Base-by-base conservation (phyloP, 2,797 vertebrate species). In the Helicolenus hilgendorfi region DNA sequence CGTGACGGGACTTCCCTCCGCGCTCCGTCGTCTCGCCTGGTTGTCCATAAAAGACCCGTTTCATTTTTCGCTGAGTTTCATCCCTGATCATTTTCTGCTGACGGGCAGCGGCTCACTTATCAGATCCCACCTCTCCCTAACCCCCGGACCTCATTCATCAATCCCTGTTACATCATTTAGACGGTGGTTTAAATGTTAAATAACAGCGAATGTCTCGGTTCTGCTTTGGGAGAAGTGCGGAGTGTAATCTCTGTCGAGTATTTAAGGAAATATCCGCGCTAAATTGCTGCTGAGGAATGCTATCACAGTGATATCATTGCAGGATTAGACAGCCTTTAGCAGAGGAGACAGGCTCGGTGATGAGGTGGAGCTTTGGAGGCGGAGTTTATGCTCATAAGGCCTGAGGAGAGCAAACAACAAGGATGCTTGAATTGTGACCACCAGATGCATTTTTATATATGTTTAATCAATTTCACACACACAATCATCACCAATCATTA, bases 121-220 rank as follows among this genome's bases (percentile, higher is more conserved):
- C 82, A 74, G 36, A 63, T 77, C 79, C 20, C 22, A 4, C 33
- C 38, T 64, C 58, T 36, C 49, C 45, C 26, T 60, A 59, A 79
- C 68, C 45, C 13, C 7, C 7, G 9, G 26, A 35, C 45, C 13
- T 69, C 68, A 49, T 63, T 60, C 55, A 31, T 67, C 70, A 35
- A 45, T 18, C 72, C 24, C 24, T 2, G 26, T 45, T 80, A 45
- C 45, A 75, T 83, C 71, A 79, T 85, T 85, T 68, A 81, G 78
- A 81, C 62, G 24, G 53, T 2, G 27, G 53, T 90, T 90, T 74
- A 86, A 89, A 76, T 86, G 83, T 86, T 86, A 76, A 80, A 79
- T 58, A 71, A 77, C 55, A 58, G 79, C 35, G n/a, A 0, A 2
- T 7, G 53, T 70, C 29, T 55, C 5, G 77, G 55, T 26, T 76